Evolutionary conservation across 2,113 vertebrate species (phyloP), one percentile per base, ranked within the genome.

Genomic region (Sporophila hypoxantha): DNA sequence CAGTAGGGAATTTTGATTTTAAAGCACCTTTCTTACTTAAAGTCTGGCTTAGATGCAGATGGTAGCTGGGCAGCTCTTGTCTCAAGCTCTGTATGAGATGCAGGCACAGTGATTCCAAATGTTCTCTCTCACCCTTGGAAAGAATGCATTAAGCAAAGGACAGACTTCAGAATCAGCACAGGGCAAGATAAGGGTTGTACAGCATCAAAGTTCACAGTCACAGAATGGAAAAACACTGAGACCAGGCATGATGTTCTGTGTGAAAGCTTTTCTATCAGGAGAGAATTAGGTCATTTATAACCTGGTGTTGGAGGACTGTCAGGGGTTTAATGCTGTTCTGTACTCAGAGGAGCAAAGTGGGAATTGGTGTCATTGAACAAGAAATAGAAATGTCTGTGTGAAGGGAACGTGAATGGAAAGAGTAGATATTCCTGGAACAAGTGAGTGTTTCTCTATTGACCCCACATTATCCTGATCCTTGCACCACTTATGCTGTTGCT

Each of bases 201-300:
- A 66, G 17, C 53, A 68, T 77, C 53, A 69, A 77, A 93, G 76
- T 47, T 60, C 59, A 71, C 36, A 70, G 76, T 61, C 61, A 69
- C 61, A 42, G 85, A 93, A 89, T 56, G 87, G 89, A 92, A 95
- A 92, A 95, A 89, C 52, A 88, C 87, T 50, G 62, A 83, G 82
- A 73, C 18, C 53, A 73, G 29, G 59, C 82, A 57, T 30, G 53
- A 61, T 65, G 46, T 57, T 32, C 30, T 42, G 2, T 42, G 42
- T 49, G 44, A 66, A 92, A 87, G 41, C 39, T 50, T 62, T 89
- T 71, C 21, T 44, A 25, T 65, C 37, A 76, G 32, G 34, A 79
- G 29, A 74, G 44, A 53, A 74, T 42, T 60, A 36, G 32, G 55
- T 78, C 50, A 46, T 71, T 83, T 89, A 46, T 74, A 71, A 77